Evolutionary conservation across 1,140 invertebrate species (phyloP).

Genomic region (Whitmania pigra): DNA sequence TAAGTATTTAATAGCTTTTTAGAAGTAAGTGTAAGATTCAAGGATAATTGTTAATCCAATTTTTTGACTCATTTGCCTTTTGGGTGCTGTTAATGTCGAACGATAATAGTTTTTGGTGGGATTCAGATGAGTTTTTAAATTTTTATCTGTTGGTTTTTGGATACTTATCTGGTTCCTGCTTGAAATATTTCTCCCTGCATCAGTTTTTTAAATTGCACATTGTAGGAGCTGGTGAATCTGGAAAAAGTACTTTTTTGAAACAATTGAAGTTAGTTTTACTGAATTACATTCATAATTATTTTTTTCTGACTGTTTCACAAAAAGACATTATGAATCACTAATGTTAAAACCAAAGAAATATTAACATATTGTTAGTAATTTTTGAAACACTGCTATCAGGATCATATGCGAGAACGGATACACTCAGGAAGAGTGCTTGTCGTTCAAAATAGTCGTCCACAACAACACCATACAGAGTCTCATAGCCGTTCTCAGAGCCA

Average conservation of each 20-base stretch:
- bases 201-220: slow-evolving; percentile 45
- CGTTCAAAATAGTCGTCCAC: slow-evolving; percentile 77
- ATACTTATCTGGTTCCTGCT: not conserved
- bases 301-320: no score
- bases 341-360: not conserved
- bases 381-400: slow-evolving; percentile 30
- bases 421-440: slow-evolving; percentile 71
- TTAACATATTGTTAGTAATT: not conserved
- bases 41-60: not conserved
- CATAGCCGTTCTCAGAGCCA: slow-evolving; percentile 68
- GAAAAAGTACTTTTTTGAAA: slow-evolving; percentile 90
- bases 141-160: no score
- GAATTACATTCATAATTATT: not conserved
- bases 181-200: slow-evolving; percentile 8
- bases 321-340: no score
- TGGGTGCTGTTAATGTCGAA: not conserved
- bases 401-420: slow-evolving; percentile 85
- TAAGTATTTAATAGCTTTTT: no score
- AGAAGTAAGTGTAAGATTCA: not conserved
- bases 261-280: slow-evolving; percentile 67
- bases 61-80: not conserved
- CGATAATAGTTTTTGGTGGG: not conserved
- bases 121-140: not conserved
- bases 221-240: slow-evolving; percentile 52
- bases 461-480: slow-evolving; percentile 71